A percentile compares a stretch with the other conserved stretches of the same genome.
Conservation (phyloP, 1,140 invertebrate genomes). For the Gryllus bimaculatus region DNA sequence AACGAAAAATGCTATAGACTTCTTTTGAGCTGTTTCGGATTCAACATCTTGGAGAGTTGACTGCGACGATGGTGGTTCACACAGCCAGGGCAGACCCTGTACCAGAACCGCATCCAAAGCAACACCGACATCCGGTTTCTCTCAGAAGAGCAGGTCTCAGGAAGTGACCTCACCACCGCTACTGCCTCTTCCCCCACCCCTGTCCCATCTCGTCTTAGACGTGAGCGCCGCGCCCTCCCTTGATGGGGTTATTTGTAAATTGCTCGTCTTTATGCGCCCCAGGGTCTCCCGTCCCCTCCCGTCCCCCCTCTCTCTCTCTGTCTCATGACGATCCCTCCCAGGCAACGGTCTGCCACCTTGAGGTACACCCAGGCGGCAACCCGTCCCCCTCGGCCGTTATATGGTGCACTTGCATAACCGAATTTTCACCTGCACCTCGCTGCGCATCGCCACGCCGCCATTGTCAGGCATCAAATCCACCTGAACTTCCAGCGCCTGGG, state of each 20-base stretch:
- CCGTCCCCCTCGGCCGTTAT: not conserved
- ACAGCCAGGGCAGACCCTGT: too few species aligned
- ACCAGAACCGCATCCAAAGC: too few species aligned
- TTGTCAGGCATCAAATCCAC: not conserved
- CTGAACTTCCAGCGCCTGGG: not conserved
- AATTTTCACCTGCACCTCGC: not conserved
- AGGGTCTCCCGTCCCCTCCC: not conserved
- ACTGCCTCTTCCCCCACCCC: not conserved
- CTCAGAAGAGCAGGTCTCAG: not conserved
- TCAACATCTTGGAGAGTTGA: too few species aligned
- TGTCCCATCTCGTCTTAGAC: too few species aligned
- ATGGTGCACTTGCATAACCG: not conserved
- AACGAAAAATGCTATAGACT: too few species aligned
- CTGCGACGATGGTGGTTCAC: too few species aligned
- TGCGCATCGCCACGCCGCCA: not conserved
- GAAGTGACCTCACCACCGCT: not conserved
- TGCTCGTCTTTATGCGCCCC: not conserved
- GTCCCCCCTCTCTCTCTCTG: too few species aligned
- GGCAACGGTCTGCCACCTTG: not conserved
- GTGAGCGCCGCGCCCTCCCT: not conserved
- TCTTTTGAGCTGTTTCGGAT: too few species aligned
- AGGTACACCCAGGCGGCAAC: not conserved
- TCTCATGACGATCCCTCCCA: not conserved
- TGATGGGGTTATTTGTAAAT: slow-evolving; percentile 1
- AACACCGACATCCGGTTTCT: too few species aligned